Conservation (phyloP, 2,797 vertebrate genomes). For the Chiroxiphia lanceolata region DNA sequence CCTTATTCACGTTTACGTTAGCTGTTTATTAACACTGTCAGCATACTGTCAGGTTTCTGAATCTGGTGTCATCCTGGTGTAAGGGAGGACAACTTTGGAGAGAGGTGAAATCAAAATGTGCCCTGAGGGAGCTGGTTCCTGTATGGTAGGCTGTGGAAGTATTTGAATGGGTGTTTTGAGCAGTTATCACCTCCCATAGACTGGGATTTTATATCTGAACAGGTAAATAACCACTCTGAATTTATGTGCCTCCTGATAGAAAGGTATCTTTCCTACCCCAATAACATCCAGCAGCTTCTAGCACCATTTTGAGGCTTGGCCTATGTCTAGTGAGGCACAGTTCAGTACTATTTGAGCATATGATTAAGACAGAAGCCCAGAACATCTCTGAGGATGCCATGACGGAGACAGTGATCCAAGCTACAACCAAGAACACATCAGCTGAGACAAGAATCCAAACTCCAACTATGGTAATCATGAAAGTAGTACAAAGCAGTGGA, state of each 20-base stretch:
- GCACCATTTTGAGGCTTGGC: not conserved
- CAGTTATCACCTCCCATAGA: not conserved
- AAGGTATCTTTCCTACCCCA: not conserved
- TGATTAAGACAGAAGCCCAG: not conserved
- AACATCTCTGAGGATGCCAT: not conserved
- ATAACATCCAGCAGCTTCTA: not conserved
- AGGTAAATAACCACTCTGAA: not conserved
- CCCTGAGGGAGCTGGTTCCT: fast-evolving
- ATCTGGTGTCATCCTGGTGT: not conserved
- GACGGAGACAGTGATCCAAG: not conserved
- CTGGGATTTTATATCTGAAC: not conserved
- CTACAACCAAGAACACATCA: not conserved
- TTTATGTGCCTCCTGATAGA: not conserved
- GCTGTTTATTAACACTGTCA: not conserved
- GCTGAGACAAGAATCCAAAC: not conserved
- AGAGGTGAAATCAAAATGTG: not conserved
- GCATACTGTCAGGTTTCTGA: not conserved
- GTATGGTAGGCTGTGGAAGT: not conserved
- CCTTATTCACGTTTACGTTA: not conserved
- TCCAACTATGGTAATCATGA: not conserved
- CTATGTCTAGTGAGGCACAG: not conserved
- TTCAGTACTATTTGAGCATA: not conserved
- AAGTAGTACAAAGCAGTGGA: not conserved
- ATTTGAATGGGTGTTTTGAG: not conserved
- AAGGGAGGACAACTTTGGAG: not conserved